Evolutionary conservation across 2,797 vertebrate species (phyloP).

Genomic region (Mus minutoides): DNA sequence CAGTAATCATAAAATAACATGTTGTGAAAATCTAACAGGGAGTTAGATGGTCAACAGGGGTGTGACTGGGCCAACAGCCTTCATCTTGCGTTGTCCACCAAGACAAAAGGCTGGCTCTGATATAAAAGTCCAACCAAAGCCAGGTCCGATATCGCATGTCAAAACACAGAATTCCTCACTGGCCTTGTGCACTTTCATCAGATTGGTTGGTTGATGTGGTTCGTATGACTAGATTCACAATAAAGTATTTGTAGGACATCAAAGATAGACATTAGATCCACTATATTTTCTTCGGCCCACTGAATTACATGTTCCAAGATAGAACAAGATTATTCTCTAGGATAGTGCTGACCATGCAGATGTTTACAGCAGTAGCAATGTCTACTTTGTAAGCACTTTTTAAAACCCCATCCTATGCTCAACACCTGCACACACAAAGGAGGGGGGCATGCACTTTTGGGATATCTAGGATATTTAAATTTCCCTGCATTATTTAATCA

Average conservation of each 20-base stretch:
- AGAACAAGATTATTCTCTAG: not conserved
- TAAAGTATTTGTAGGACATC: conserved; percentile 35
- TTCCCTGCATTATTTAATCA: not conserved
- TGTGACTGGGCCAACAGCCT: not conserved
- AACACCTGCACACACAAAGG: not conserved
- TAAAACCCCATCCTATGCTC: not conserved
- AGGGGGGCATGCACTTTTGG: not conserved
- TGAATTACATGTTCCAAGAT: not conserved
- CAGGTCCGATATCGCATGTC: not conserved
- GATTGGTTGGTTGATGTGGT: not conserved
- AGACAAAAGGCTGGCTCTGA: not conserved
- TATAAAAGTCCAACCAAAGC: not conserved
- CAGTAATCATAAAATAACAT: not conserved
- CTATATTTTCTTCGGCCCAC: not conserved
- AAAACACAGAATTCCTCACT: conserved; percentile 4
- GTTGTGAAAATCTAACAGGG: not conserved
- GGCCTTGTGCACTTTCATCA: not conserved
- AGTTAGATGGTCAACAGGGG: not conserved
- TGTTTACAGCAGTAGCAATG: not conserved
- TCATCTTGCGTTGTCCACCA: not conserved
- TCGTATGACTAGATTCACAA: conserved; percentile 14
- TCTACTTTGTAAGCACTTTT: not conserved
- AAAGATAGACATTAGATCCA: not conserved
- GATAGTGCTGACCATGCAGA: not conserved
- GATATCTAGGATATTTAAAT: not conserved